Percentiles rank a stretch among this genome's conserved stretches.
Evolutionary conservation across 2,888 invertebrate genomes (phyloP).

Genomic region (Coleophora deauratella): DNA sequence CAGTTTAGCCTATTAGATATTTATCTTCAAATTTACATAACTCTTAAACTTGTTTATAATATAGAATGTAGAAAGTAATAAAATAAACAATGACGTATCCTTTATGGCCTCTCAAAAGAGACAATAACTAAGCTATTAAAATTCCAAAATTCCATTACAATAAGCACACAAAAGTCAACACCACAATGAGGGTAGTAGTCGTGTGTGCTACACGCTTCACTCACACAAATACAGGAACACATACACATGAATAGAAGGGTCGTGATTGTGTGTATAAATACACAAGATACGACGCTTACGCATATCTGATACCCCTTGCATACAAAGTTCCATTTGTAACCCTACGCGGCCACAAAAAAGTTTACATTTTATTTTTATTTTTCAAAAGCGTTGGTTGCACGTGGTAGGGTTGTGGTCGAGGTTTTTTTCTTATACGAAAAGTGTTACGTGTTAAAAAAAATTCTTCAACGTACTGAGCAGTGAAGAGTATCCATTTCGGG

Average conservation of each 20-base stretch:
- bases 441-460: conserved; percentile 31
- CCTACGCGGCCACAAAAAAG: conserved; percentile 59
- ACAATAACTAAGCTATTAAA: neutral
- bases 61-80: no score
- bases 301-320: conserved; percentile 36
- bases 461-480: conserved; percentile 8
- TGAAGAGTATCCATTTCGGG: conserved; percentile 43
- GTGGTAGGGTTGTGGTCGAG: conserved; percentile 67
- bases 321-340: conserved; percentile 65
- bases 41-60: no score
- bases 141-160: conserved; percentile 1
- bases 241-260: conserved; percentile 5
- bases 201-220: conserved; percentile 43
- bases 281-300: conserved; percentile 1
- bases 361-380: conserved; percentile 49
- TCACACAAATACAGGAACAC: conserved; percentile 23
- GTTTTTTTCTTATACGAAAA: conserved; percentile 51
- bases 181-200: conserved; percentile 14
- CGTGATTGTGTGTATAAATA: conserved; percentile 14
- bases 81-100: no score
- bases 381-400: conserved; percentile 55
- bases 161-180: neutral
- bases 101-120: neutral
- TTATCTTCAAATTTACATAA: no score
- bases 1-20: no score